These are phyloP conservation scores for Neoscelio sp. DNA, from an alignment of 2,888 invertebrate species.

Conservation along the genomic window DNA sequence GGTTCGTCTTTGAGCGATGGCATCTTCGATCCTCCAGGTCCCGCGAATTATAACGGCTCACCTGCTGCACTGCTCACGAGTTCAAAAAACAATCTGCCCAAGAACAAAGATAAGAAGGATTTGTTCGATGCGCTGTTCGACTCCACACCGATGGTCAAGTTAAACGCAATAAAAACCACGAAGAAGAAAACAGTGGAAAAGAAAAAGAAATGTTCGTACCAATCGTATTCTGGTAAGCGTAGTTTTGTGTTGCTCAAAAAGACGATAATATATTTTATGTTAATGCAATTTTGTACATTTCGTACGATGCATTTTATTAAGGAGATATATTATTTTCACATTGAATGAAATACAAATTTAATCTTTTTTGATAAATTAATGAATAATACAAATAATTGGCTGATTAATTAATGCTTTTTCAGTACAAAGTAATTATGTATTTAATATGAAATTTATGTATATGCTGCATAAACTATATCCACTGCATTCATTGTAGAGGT, in stretches of 20 bases:
- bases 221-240: constrained; percentile 41
- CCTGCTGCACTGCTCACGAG: constrained; percentile 39
- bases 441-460: no score
- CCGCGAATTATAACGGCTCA: constrained; percentile 77
- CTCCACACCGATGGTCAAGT: constrained; percentile 83
- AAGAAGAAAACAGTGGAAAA: constrained; percentile 82
- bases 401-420: no score
- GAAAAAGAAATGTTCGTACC: constrained; percentile 83
- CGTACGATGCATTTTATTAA: neutral
- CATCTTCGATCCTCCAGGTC: constrained; percentile 91
- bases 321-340: no score
- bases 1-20: constrained; percentile 95
- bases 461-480: no score
- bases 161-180: constrained; percentile 74
- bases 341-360: no score
- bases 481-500: no score
- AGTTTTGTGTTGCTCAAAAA: constrained; percentile 39
- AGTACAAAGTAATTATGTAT: no score
- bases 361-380: no score
- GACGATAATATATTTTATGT: constrained; percentile 17
- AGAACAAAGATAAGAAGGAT: constrained; percentile 83
- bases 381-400: no score
- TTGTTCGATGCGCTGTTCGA: constrained; percentile 88
- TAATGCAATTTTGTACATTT: constrained; percentile 34
- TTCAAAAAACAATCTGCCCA: constrained; percentile 73